phyloP scores from a whole-genome alignment of 2,888 invertebrate genomes.

The Erpobdella octoculata region DNA sequence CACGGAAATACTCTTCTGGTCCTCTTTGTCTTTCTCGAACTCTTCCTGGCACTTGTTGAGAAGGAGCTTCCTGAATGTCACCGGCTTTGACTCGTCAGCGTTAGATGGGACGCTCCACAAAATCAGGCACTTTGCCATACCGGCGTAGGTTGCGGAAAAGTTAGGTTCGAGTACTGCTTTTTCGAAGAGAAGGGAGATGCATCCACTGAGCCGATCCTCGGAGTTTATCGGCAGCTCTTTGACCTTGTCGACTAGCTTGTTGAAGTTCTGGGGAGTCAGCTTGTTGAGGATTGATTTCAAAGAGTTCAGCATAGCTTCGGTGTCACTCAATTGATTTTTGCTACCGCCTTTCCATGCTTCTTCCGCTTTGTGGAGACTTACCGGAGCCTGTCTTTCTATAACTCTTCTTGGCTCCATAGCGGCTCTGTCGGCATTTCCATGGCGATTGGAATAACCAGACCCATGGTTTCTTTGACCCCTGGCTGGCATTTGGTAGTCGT shows the following conservation, averaged over 20 bases:
- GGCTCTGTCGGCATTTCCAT: too few species aligned
- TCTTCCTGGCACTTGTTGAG: conserved; percentile 78
- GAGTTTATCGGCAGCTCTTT: conserved; percentile 70
- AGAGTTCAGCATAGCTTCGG: conserved; percentile 69
- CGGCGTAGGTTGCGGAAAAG: conserved; percentile 83
- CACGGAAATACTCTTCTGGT: conserved; percentile 56
- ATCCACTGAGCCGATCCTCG: conserved; percentile 68
- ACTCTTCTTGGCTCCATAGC: too few species aligned
- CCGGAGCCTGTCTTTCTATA: too few species aligned
- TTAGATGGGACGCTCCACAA: conserved; percentile 53
- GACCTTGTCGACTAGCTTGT: conserved; percentile 71
- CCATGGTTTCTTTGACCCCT: too few species aligned
- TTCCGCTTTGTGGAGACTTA: conserved; percentile 73
- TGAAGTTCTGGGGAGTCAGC: conserved; percentile 86
- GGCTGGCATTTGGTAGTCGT: too few species aligned
- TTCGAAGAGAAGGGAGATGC: conserved; percentile 83
- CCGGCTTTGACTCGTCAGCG: conserved; percentile 51
- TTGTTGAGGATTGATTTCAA: conserved; percentile 84
- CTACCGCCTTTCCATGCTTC: conserved; percentile 71
- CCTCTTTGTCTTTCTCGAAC: conserved; percentile 74
- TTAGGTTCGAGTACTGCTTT: conserved; percentile 84
- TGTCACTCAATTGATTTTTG: neutral
- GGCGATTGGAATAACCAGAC: neutral
- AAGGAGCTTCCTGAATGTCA: conserved; percentile 69
- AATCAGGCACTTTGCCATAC: conserved; percentile 57